Evolutionary conservation across 2,113 vertebrate species (phyloP).

Genomic region (Plotosus lineatus): DNA sequence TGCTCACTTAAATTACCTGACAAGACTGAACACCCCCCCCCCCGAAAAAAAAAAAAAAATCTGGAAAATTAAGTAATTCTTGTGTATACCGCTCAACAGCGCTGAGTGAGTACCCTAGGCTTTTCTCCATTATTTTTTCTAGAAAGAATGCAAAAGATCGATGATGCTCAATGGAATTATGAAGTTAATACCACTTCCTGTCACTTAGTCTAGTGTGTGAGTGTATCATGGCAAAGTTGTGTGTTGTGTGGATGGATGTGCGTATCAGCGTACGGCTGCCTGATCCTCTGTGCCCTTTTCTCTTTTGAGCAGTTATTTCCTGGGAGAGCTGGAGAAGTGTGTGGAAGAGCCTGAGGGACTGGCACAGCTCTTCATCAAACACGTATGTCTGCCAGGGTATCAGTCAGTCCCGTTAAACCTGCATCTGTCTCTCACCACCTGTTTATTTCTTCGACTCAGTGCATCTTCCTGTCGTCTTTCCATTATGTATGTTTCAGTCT

Average conservation of each 20-base stretch:
- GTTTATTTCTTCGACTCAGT: neutral
- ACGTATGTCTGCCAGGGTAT: constrained; percentile 74
- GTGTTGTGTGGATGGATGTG: constrained; percentile 12
- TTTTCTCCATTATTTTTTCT: neutral
- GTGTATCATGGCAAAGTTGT: neutral
- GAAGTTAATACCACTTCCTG: neutral
- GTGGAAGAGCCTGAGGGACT: constrained; percentile 84
- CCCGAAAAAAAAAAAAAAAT: too few relatives aligned
- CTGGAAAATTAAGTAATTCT: too few relatives aligned
- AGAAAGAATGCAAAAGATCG: neutral
- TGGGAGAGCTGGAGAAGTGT: constrained; percentile 86
- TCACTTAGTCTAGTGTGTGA: neutral
- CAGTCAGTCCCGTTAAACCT: neutral
- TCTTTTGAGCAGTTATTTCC: constrained; percentile 78
- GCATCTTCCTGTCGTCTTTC: neutral
- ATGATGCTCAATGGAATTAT: neutral
- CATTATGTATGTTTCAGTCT: neutral
- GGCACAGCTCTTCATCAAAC: constrained; percentile 91
- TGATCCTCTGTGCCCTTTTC: constrained; percentile 36
- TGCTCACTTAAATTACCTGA: too few relatives aligned
- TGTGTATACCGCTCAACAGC: too few relatives aligned
- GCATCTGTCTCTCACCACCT: neutral
- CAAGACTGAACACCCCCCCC: too few relatives aligned
- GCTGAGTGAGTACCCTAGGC: too few relatives aligned
- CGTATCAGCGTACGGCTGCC: neutral